Conservation (phyloP, 2,113 vertebrate genomes). For the Pterocles orientalis region DNA sequence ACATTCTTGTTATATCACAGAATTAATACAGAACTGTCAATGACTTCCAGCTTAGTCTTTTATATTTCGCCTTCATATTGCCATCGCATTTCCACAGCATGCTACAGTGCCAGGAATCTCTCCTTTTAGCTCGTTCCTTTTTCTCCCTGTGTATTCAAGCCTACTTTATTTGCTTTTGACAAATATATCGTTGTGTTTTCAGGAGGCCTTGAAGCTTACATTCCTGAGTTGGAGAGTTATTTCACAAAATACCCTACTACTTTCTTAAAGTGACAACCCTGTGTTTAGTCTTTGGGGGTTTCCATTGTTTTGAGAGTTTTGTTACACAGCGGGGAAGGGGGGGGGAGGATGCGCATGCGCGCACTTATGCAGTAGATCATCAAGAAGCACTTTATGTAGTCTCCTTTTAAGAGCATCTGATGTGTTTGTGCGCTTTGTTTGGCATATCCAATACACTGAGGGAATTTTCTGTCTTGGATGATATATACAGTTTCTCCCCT, state of each 20-base stretch:
- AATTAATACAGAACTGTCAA: neutral
- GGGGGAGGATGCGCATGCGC: neutral
- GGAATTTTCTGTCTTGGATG: neutral
- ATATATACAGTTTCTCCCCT: neutral
- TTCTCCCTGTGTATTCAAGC: conserved; percentile 32
- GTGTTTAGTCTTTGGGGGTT: neutral
- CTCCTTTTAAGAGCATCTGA: neutral
- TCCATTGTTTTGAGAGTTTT: neutral
- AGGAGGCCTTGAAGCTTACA: conserved; percentile 17
- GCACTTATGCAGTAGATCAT: neutral
- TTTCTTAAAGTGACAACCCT: neutral
- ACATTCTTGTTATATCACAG: neutral
- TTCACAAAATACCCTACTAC: neutral
- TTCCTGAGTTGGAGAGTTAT: neutral
- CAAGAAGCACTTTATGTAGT: neutral
- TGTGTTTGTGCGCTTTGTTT: neutral
- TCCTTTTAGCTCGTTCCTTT: neutral
- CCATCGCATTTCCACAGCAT: conserved; percentile 22
- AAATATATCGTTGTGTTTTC: conserved; percentile 21
- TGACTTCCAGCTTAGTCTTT: neutral
- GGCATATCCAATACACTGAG: neutral
- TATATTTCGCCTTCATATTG: neutral
- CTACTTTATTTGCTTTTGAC: conserved; percentile 41
- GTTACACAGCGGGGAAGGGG: neutral
- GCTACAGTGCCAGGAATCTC: conserved; percentile 16